Conservation (phyloP, 2,888 invertebrate species). For the Xestia rhomboidea region DNA sequence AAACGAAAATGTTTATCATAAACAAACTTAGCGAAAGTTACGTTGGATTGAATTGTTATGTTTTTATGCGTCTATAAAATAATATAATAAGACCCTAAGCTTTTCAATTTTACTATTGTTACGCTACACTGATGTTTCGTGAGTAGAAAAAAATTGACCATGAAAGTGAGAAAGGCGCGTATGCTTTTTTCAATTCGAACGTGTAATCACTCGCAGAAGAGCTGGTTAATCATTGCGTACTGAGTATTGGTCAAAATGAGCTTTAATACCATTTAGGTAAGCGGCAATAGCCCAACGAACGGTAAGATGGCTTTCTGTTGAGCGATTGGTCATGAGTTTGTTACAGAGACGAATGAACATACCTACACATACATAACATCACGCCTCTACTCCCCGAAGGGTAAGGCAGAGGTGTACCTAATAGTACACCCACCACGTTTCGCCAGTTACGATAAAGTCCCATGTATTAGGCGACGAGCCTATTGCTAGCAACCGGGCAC, state of each 20-base stretch:
- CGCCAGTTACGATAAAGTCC: too few species aligned
- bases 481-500: too few species aligned
- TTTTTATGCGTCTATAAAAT: conserved; percentile 62
- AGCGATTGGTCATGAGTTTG: background rate
- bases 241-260: background rate
- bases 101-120: conserved; percentile 59
- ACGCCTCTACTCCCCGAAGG: background rate
- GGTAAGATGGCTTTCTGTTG: background rate
- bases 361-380: background rate
- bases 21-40: conserved; percentile 72
- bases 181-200: conserved; percentile 44
- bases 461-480: too few species aligned
- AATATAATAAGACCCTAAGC: conserved; percentile 57
- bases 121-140: conserved; percentile 45
- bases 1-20: conserved; percentile 30
- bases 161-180: conserved; percentile 29
- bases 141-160: conserved; percentile 37
- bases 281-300: background rate
- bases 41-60: conserved; percentile 56
- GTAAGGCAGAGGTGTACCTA: too few species aligned
- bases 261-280: background rate
- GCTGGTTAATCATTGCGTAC: background rate
- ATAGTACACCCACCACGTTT: too few species aligned
- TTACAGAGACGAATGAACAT: background rate
- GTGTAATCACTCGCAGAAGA: conserved; percentile 8